Evolutionary conservation across 2,113 vertebrate genomes (phyloP), one percentile per base, ranked within the genome.

Genomic region (Eubucco bourcierii): DNA sequence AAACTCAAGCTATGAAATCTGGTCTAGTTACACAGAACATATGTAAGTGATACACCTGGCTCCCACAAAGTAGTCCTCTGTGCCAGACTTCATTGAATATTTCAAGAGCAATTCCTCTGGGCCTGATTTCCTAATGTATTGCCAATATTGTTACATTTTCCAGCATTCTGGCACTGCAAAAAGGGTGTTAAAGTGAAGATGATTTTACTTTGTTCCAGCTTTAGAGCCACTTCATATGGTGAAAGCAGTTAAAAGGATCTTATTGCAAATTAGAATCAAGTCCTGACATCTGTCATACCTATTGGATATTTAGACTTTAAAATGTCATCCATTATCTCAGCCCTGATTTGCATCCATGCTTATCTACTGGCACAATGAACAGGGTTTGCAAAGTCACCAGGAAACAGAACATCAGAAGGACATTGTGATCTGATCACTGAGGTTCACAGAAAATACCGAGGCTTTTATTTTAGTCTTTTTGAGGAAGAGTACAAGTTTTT

Each of bases 231-330:
- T 91, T 52, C 88, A 75, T 83, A 94, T 88, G 93, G 90, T 59
- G 90, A 76, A 94, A 78, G 61, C 70, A 92, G 93, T 83, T 93
- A 85, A 95, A 93, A 88, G 27, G 84, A 72, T 27, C 47, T 92
- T 91, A 91, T 4, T 91, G 79, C 73, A 95, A 95, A 95, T 90
- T 67, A 73, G 64, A 93, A 95, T 93, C 55, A 59, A 93, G 80
- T 84, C 80, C 56, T 94, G 84, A 90, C 83, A 88, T 92, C 86
- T 78, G 79, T 84, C 87, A 94, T 72, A 91, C 68, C 82, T 80
- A 74, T 89, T 91, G 63, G 90, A 80, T 92, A 93, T 84, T 93
- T 70, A 94, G 77, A 81, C 66, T 94, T 82, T 27, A n/a, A 94
- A 92, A 78, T 94, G 93, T 87, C 82, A 96, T 39, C 68, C 37